Conservation (phyloP, 1,140 invertebrate genomes). For the Heliconius hermathena region DNA sequence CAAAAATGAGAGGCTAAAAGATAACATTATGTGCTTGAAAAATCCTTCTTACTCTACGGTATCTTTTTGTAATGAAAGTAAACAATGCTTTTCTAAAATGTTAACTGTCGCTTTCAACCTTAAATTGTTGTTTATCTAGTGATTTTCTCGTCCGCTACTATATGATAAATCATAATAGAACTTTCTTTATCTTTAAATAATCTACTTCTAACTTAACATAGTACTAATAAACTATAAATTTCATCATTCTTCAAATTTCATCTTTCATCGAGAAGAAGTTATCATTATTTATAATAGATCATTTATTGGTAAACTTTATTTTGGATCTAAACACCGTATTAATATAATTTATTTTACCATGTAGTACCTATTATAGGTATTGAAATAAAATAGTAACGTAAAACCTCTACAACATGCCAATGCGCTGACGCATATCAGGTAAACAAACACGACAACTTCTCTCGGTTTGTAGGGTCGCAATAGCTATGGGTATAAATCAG, state of each 20-base stretch:
- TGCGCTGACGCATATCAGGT: slow-evolving; percentile 50
- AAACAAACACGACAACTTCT: slow-evolving; percentile 23
- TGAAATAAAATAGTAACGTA: slow-evolving; percentile 41
- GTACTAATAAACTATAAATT: neutral
- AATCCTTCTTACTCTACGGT: slow-evolving; percentile 58
- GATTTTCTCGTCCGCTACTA: neutral
- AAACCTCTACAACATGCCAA: slow-evolving; percentile 48
- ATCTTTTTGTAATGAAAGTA: slow-evolving; percentile 49
- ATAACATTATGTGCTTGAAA: slow-evolving; percentile 57
- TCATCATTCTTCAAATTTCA: too few species aligned
- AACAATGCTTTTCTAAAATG: slow-evolving; percentile 34
- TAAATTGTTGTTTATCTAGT: neutral
- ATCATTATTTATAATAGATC: too few species aligned
- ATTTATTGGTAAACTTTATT: too few species aligned
- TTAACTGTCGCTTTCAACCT: neutral
- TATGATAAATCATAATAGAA: too few species aligned
- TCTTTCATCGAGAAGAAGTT: too few species aligned
- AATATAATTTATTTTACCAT: neutral
- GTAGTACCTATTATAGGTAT: neutral
- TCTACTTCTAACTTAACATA: neutral
- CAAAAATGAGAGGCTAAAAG: slow-evolving; percentile 50
- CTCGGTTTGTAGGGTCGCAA: slow-evolving; percentile 29
- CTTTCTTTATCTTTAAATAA: neutral
- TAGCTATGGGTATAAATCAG: slow-evolving; percentile 22
- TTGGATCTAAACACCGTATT: too few species aligned